Evolutionary conservation across 2,888 invertebrate genomes (phyloP).

Genomic region (Leuctra nigra): DNA sequence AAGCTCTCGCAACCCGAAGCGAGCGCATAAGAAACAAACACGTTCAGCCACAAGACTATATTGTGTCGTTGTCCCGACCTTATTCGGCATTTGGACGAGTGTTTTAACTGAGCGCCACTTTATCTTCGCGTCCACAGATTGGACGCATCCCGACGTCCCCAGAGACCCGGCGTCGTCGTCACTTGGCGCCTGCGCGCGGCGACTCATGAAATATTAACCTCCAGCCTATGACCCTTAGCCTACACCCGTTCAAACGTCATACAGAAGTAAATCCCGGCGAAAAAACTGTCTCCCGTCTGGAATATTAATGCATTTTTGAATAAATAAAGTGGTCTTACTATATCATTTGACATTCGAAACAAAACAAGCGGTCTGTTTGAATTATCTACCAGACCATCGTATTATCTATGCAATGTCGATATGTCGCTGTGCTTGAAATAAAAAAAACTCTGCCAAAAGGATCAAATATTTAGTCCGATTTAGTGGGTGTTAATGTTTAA

Average conservation of each 20-base stretch:
- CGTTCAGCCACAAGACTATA: no score
- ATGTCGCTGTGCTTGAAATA: background rate
- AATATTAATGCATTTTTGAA: constrained; percentile 2
- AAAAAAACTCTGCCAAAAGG: background rate
- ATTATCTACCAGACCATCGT: no score
- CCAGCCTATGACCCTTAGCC: constrained; percentile 8
- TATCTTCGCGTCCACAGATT: background rate
- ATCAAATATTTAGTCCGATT: constrained; percentile 8
- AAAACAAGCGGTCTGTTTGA: no score
- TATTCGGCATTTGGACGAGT: background rate
- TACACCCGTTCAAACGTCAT: constrained; percentile 3
- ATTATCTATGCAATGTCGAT: background rate
- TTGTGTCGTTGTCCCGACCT: no score
- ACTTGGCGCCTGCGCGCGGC: background rate
- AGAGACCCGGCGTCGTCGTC: background rate
- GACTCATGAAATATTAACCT: constrained; percentile 10
- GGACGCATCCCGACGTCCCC: background rate
- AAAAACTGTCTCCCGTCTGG: background rate
- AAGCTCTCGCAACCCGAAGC: no score
- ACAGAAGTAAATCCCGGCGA: constrained; percentile 3
- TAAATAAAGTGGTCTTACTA: background rate
- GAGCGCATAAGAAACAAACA: no score
- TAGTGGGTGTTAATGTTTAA: constrained; percentile 2
- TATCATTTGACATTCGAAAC: constrained; percentile 1
- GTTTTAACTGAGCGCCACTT: constrained; percentile 5